Evolutionary conservation across 2,797 vertebrate genomes (phyloP), one percentile per base, ranked within the genome.

Genomic region (Pangasius krempfi): DNA sequence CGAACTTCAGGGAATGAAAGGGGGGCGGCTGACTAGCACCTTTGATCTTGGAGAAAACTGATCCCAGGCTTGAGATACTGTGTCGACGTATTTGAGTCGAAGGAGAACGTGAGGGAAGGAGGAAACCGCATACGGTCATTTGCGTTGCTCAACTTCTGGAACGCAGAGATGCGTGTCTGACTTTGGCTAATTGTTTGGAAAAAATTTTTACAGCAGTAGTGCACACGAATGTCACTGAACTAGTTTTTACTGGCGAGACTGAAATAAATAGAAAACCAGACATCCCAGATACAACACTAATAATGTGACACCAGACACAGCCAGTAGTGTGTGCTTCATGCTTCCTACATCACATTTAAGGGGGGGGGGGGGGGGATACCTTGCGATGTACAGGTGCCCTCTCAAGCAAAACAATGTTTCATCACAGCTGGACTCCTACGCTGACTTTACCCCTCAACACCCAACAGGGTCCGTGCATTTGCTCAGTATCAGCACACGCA

Each of bases 1-100:
- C 94, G 95, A 96, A 95, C 95, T 95, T 94, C 86, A 88, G 89
- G 86, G 88, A 89, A 89, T 83, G 88, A 84, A 85, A 89, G 73
- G 94, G 91, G 91, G 93, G 90, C 90, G 62, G 93, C 3, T 94
- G 93, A 93, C 92, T 92, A 37, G 64, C 10, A 94, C 94, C 96
- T 96, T 96, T 96, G 96, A 97, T 96, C 94, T 96, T 18, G 7
- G 91, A 94, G 95, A 96, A 96, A 96, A 95, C 95, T 87, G 95
- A 96, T 95, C 95, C 94, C 94, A 95, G 95, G 95, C 95, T 95
- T 88, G 93, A 95, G 95, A 97, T 96, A 95, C 94, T 94, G 94
- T 93, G 95, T 94, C 89, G 72, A 79, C 81, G 87, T 91, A 86
- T 90, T 89, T 91, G 92, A 68, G 92, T 94, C 94, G 93, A 94